These are phyloP conservation scores for Eupsilia transversa DNA, from an alignment of 2,888 invertebrate genomes.

Conservation along the genomic window DNA sequence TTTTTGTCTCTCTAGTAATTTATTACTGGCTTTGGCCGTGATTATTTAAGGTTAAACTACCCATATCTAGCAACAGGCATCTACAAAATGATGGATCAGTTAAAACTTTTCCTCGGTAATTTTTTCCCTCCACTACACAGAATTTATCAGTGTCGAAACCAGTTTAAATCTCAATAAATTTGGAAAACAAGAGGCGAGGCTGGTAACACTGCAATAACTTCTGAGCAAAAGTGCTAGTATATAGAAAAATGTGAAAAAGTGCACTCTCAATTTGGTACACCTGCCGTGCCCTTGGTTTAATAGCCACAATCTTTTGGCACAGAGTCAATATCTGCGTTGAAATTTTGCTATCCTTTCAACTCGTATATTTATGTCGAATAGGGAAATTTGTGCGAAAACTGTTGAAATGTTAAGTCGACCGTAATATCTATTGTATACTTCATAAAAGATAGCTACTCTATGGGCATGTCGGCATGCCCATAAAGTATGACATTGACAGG, in stretches of 20 bases:
- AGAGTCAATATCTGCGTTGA: conserved; percentile 15
- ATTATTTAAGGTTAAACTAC: no score
- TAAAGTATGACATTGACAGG: no score
- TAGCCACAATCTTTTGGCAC: conserved; percentile 43
- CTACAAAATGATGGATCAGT: neutral
- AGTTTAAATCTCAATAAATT: conserved; percentile 50
- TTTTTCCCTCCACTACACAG: neutral
- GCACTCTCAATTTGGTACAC: conserved; percentile 47
- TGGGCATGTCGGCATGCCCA: no score
- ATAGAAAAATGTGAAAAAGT: conserved; percentile 39
- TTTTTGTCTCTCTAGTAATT: no score
- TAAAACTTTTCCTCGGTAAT: neutral
- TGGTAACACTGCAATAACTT: conserved; percentile 45
- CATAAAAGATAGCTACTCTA: no score
- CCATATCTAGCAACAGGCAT: neutral
- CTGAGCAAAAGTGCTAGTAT: conserved; percentile 25
- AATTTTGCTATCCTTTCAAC: conserved; percentile 19
- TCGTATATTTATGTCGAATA: neutral
- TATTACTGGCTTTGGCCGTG: no score
- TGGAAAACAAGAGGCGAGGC: conserved; percentile 8
- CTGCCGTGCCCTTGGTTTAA: conserved; percentile 33
- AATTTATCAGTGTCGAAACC: conserved; percentile 44
- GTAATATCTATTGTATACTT: no score
- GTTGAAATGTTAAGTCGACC: neutral
- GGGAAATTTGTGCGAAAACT: neutral